phyloP scores from a whole-genome alignment of 2,888 invertebrate genomes.

The Drosophila pseudotalamancana region DNA sequence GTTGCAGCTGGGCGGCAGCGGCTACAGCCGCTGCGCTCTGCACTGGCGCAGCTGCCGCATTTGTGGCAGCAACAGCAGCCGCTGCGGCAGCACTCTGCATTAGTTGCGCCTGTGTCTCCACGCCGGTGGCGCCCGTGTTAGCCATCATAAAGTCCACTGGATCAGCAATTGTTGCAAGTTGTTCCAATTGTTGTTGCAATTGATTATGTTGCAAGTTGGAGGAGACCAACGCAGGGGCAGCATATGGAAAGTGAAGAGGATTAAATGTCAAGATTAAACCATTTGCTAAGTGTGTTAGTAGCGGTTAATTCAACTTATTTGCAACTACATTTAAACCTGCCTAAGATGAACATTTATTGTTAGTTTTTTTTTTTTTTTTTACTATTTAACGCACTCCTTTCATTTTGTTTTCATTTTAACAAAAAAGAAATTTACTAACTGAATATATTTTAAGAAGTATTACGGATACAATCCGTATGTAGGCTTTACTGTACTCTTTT shows the following conservation, averaged over 20 bases:
- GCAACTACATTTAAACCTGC: background rate
- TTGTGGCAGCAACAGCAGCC: conserved; percentile 79
- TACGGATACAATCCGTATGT: no score
- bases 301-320: background rate
- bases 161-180: background rate
- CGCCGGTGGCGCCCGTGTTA: conserved; percentile 81
- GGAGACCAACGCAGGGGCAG: conserved; percentile 64
- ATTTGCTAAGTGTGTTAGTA: conserved; percentile 73
- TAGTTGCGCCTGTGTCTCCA: conserved; percentile 79
- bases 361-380: no score
- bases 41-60: conserved; percentile 73
- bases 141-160: conserved; percentile 84
- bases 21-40: conserved; percentile 78
- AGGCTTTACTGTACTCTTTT: no score
- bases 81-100: conserved; percentile 79
- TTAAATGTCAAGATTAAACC: conserved; percentile 78
- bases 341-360: background rate
- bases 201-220: conserved; percentile 17
- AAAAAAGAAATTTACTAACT: no score
- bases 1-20: conserved; percentile 78
- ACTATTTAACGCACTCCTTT: no score
- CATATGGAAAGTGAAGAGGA: conserved; percentile 57
- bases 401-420: no score
- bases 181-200: conserved; percentile 5
- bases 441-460: no score